Evolutionary conservation across 2,888 invertebrate species (phyloP), one percentile per base, ranked within the genome.

Genomic region (Tolmerus cingulatus): DNA sequence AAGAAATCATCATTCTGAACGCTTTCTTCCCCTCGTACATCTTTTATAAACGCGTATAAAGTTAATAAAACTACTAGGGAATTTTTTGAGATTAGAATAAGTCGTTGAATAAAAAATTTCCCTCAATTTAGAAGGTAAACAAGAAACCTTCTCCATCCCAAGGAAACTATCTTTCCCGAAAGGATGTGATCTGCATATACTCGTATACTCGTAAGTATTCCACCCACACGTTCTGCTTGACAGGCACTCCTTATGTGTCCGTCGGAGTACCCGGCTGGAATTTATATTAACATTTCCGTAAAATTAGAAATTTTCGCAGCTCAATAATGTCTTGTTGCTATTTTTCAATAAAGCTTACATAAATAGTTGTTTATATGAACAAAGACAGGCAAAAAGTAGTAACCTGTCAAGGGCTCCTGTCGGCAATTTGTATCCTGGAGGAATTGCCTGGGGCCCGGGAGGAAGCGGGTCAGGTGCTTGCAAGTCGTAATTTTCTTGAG

Each of bases 241-340:
- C 81, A 81, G 34, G 23, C 81, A 55, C 51, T 81, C 51, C 30
- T 19, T 81, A 55, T 55, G 34, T 81, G 81, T 81, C 81, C 81
- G 46, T 81, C 51, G 23, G 30, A 55, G 23, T 12, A 55, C 55
- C 16, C 51, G 9, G 34, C 34, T 34, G 55, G 81, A 81, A 81
- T 81, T 81, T 81, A 81, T 51, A 81, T 81, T 40, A 81, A 81
- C 51, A 81, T 81, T 81, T 81, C 34, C 40, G 27, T 40, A 55
- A 81, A 81, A 55, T 81, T 55, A 81, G 55, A 81, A 55, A 40
- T 66, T 78, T 78, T 78, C 78, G 19, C 78, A 37, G 78, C 78
- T 43, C 78, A 78, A 81, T 81, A 81, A 81, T 81, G 81, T 81
- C 81, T 81, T 46, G 81, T 81, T 55, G 81, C 81, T 81, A 81